Base-by-base conservation (phyloP, 2,888 invertebrate genomes). In the Acanthosoma haemorrhoidale region DNA sequence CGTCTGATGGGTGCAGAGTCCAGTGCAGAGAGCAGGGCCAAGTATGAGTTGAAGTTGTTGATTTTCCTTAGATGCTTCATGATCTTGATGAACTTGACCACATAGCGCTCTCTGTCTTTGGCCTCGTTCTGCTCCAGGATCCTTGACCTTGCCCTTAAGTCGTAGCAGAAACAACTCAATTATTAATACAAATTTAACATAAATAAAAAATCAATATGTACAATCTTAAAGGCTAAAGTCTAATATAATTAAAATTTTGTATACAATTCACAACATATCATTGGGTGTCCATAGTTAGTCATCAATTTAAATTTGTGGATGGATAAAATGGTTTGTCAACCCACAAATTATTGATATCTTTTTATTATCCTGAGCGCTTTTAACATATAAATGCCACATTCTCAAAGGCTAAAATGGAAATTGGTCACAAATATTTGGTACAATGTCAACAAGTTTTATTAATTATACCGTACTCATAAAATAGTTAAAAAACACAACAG, bases 11-110 rank as follows among this genome's bases (percentile, higher is more conserved):
- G 97, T 4, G 96, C 96, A 18, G 97, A 98, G 81, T 97, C 96
- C 76, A 99, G 82, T 15, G 99, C 99, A 6, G 97, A 96, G 72
- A 99, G 84, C 74, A 99, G 84, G 8, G 99, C 98, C 77, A 99
- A 83, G 83, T 97, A 97, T 57, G 97, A 97, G 83, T 99, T 99
- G 82, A 97, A 99, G 81, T 99, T 99, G 82, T 96, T 96, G 81
- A 98, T 89, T 81, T 96, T 96, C 72, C 97, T 86, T 74, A 99
- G 84, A 79, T 96, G 93, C 82, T 96, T 96, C 96, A 98, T 97
- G 73, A 99, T 95, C 81, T 98, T 98, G 72, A 99, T 91, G 81
- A 97, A 96, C 79, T 96, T 96, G 77, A 90, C 88, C 71, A 94
- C 93, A 80, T 93, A 94, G 78, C 91, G 91, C 81, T 99, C 98